Percentiles rank a stretch among this genome's conserved stretches.
phyloP scores from a whole-genome alignment of 2,888 invertebrate species.

The Trypoxylon attenuatum region DNA sequence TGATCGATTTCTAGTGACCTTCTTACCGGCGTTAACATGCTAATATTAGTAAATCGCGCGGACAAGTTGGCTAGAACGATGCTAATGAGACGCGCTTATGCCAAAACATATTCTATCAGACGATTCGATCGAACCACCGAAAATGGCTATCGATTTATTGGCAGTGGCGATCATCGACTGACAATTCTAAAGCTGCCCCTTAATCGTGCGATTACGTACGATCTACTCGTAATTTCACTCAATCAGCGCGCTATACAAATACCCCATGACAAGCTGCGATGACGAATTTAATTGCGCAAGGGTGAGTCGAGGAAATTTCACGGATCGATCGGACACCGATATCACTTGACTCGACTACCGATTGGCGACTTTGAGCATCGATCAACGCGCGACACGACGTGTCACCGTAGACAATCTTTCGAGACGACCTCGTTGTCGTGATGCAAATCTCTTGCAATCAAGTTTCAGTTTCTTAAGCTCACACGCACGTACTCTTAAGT shows the following conservation, averaged over 20 bases:
- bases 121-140: slow-evolving; percentile 28
- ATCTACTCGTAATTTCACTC: background rate
- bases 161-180: slow-evolving; percentile 17
- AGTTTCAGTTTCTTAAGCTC: background rate
- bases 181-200: background rate
- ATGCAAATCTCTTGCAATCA: background rate
- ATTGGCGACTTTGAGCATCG: slow-evolving; percentile 3
- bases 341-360: too few relatives aligned
- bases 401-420: background rate
- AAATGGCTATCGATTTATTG: slow-evolving; percentile 24
- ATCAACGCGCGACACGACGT: slow-evolving; percentile 19
- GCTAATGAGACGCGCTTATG: slow-evolving; percentile 46
- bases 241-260: slow-evolving; percentile 1
- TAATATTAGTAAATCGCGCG: slow-evolving; percentile 3
- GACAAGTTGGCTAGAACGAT: slow-evolving; percentile 19
- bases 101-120: slow-evolving; percentile 41
- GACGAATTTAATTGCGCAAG: background rate
- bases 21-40: background rate
- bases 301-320: background rate
- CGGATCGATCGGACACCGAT: too few relatives aligned
- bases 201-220: background rate
- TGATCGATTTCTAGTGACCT: slow-evolving; percentile 11
- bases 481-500: background rate
- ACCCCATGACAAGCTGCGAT: background rate
- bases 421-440: background rate